Conservation (phyloP, 1,140 invertebrate genomes). For the Leptinotarsa lineolata region DNA sequence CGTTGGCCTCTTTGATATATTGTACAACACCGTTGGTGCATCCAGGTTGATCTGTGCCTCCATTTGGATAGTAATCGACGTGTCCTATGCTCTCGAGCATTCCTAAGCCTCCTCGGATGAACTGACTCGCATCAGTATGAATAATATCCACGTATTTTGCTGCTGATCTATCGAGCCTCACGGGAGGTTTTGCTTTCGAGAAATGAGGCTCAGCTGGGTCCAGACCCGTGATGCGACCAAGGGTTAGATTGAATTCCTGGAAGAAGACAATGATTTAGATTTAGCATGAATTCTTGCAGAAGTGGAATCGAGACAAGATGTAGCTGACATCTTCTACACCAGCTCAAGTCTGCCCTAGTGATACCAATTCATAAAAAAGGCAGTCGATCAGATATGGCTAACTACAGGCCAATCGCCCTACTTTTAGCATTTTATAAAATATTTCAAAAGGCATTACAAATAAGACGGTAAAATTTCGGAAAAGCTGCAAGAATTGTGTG, state of each 20-base stretch:
- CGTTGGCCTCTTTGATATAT: constrained; percentile 68
- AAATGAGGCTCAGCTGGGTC: constrained; percentile 94
- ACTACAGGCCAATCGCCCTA: too few species aligned
- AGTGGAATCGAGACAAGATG: too few species aligned
- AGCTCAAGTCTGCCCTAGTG: too few species aligned
- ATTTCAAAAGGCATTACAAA: too few species aligned
- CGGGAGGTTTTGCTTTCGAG: constrained; percentile 77
- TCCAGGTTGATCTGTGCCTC: constrained; percentile 82
- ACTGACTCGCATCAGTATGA: constrained; percentile 83
- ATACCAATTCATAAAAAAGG: too few species aligned
- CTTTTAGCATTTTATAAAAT: too few species aligned
- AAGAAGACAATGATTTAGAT: constrained; percentile 32
- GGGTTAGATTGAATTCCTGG: constrained; percentile 65
- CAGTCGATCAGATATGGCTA: too few species aligned
- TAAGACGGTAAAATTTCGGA: too few species aligned
- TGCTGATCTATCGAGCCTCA: constrained; percentile 82
- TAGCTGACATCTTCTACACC: too few species aligned
- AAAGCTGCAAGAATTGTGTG: too few species aligned
- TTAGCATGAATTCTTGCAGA: too few species aligned
- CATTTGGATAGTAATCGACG: constrained; percentile 90
- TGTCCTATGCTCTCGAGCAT: constrained; percentile 81
- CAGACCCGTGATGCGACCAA: constrained; percentile 75
- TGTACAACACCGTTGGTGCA: constrained; percentile 73
- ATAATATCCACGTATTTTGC: constrained; percentile 86
- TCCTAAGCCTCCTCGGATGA: constrained; percentile 80